These are phyloP conservation scores for Falcaria lacertinaria DNA, from an alignment of 2,888 invertebrate species.

Conservation along the genomic window DNA sequence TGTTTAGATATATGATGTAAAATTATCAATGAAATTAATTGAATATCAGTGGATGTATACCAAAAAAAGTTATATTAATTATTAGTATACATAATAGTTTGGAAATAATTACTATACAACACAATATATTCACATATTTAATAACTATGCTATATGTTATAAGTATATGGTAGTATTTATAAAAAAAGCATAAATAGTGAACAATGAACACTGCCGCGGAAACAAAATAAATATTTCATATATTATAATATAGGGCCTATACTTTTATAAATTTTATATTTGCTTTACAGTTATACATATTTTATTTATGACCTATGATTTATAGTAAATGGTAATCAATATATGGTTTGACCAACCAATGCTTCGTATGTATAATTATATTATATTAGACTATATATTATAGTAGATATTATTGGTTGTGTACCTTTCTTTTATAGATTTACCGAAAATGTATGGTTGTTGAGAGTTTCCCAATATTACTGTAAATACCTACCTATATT, in stretches of 20 bases:
- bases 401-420: constrained; percentile 53
- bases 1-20: constrained; percentile 6
- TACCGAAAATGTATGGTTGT: constrained; percentile 51
- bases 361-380: constrained; percentile 5
- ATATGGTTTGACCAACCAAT: neutral
- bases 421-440: constrained; percentile 51
- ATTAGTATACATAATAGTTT: constrained; percentile 12
- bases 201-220: constrained; percentile 34
- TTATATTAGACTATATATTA: constrained; percentile 16
- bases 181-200: neutral
- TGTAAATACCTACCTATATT: constrained; percentile 65
- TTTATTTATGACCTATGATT: neutral
- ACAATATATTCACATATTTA: constrained; percentile 2
- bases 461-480: constrained; percentile 50
- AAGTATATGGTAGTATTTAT: neutral
- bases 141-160: neutral
- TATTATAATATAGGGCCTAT: constrained; percentile 3
- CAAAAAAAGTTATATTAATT: constrained; percentile 46
- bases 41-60: constrained; percentile 49
- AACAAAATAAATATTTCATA: constrained; percentile 34
- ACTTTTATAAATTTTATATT: constrained; percentile 24
- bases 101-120: constrained; percentile 12
- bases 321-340: neutral
- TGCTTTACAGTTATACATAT: constrained; percentile 7
- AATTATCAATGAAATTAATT: constrained; percentile 11